Percentiles rank a stretch among this genome's conserved stretches.
phyloP scores from a whole-genome alignment of 37 sponge, comb jelly and placozoan species.

The Halichondria panicea region DNA sequence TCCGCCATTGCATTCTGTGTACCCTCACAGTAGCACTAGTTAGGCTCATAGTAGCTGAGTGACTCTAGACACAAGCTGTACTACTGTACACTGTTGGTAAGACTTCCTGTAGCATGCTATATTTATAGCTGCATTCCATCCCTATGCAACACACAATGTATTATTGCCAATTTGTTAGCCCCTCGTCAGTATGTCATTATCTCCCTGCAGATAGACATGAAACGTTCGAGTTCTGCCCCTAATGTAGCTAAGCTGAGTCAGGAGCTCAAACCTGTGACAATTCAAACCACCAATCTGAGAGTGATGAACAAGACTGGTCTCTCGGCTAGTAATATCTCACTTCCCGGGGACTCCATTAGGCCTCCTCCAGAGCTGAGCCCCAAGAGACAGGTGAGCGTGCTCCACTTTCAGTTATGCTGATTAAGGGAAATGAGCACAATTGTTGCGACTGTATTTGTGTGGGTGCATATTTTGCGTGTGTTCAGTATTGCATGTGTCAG shows the following conservation, averaged over 20 bases:
- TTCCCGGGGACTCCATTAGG: conserved; percentile 14
- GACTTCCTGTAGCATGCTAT: no score
- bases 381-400: conserved; percentile 24
- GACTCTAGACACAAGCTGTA: no score
- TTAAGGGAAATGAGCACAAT: not conserved
- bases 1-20: no score
- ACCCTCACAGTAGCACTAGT: no score
- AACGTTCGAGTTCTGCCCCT: conserved; percentile 61
- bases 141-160: no score
- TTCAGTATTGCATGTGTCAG: no score
- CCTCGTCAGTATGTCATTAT: not conserved
- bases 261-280: not conserved
- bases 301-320: conserved; percentile 7
- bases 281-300: not conserved
- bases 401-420: not conserved
- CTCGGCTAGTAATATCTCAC: conserved; percentile 31
- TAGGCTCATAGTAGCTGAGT: no score
- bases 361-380: conserved; percentile 12
- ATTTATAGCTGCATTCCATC: no score
- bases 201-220: conserved; percentile 24
- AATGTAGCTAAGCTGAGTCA: conserved; percentile 31
- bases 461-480: no score
- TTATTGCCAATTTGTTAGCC: no score
- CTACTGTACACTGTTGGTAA: no score
- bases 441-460: no score